phyloP scores from a whole-genome alignment of 1,140 invertebrate genomes.

The Drosophila pachea region DNA sequence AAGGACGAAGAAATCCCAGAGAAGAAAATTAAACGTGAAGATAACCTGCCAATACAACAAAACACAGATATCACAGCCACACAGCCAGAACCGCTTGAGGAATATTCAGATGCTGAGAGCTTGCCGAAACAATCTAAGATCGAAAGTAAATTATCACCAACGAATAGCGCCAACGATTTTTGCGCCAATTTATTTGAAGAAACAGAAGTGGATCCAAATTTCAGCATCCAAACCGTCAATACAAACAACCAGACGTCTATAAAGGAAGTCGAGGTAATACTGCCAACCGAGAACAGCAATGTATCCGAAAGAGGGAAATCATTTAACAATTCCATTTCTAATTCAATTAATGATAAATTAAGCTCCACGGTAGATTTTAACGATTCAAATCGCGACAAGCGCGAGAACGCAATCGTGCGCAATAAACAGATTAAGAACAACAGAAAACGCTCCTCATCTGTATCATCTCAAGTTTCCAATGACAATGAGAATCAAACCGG shows the following conservation, averaged over 20 bases:
- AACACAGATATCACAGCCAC: conserved; percentile 40
- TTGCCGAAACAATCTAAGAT: conserved; percentile 52
- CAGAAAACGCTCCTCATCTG: conserved; percentile 65
- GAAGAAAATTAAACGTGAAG: conserved; percentile 57
- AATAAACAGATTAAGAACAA: conserved; percentile 33
- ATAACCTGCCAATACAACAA: conserved; percentile 36
- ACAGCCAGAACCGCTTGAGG: conserved; percentile 51
- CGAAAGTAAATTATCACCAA: conserved; percentile 60
- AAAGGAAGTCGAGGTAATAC: conserved; percentile 59
- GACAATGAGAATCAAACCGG: conserved; percentile 51
- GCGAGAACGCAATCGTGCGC: conserved; percentile 6
- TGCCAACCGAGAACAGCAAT: conserved; percentile 42
- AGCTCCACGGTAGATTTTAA: conserved; percentile 27
- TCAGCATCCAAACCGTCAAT: conserved; percentile 66
- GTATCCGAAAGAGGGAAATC: conserved; percentile 56
- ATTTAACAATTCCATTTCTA: conserved; percentile 25
- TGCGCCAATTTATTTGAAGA: conserved; percentile 66
- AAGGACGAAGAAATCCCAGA: conserved; percentile 73
- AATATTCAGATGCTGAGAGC: conserved; percentile 63
- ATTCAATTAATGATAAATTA: conserved; percentile 24
- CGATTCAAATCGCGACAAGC: conserved; percentile 39
- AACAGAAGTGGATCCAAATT: conserved; percentile 50
- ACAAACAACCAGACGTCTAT: conserved; percentile 40
- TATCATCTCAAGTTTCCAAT: conserved; percentile 65
- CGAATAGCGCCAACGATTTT: conserved; percentile 63